Percentiles rank a stretch among this genome's conserved stretches.
Conservation (phyloP, 1,140 invertebrate species). For the Drosophila repleta region DNA sequence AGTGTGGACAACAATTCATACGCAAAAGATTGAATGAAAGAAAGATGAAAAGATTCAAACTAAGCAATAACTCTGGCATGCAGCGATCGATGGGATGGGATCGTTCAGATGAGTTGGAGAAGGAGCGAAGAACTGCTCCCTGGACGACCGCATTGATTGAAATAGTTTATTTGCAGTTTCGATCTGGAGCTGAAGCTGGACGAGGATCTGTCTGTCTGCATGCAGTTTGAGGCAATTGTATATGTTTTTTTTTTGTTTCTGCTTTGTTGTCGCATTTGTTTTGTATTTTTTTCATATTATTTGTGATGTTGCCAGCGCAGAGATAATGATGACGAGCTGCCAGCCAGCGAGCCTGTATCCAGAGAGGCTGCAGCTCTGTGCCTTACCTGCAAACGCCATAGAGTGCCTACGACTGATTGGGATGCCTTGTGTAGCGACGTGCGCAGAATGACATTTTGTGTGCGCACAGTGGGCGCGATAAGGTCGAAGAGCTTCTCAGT, state of each 20-base stretch:
- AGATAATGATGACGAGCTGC: slow-evolving; percentile 82
- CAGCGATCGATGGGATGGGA: slow-evolving; percentile 49
- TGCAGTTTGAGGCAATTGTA: slow-evolving; percentile 41
- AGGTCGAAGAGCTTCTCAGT: slow-evolving; percentile 44
- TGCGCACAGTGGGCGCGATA: slow-evolving; percentile 80
- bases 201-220: slow-evolving; percentile 25
- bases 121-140: slow-evolving; percentile 28
- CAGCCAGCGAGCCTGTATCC: slow-evolving; percentile 34
- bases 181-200: slow-evolving; percentile 44
- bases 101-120: background rate
- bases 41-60: slow-evolving; percentile 24
- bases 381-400: slow-evolving; percentile 68
- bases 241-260: slow-evolving; percentile 34
- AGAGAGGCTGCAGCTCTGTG: slow-evolving; percentile 43
- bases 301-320: slow-evolving; percentile 79
- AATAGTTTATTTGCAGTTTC: slow-evolving; percentile 74
- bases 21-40: background rate
- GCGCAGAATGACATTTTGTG: slow-evolving; percentile 79
- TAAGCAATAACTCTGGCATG: slow-evolving; percentile 50
- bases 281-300: slow-evolving; percentile 74
- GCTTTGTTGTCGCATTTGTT: slow-evolving; percentile 35
- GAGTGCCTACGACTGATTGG: slow-evolving; percentile 75
- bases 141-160: slow-evolving; percentile 75
- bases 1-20: slow-evolving; percentile 14
- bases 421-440: slow-evolving; percentile 77